phyloP scores from a whole-genome alignment of 2,888 invertebrate genomes.

The Orthosia gothica region DNA sequence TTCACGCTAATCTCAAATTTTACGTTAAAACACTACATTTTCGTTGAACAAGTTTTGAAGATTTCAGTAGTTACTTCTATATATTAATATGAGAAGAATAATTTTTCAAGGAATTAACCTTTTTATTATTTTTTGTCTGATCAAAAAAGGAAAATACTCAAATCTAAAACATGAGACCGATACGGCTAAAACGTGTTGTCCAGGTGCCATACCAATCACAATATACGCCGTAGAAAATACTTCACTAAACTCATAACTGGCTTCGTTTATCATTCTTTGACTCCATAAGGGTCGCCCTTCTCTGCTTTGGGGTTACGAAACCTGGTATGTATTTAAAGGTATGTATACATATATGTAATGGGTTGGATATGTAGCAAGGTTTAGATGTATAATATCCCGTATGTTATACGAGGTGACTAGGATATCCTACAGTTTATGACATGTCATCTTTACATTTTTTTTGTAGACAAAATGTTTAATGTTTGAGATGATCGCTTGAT shows the following conservation, averaged over 20 bases:
- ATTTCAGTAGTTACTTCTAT: no score
- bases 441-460: background rate
- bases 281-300: background rate
- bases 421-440: background rate
- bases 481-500: no score
- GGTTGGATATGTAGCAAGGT: background rate
- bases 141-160: background rate
- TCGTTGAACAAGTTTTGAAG: no score
- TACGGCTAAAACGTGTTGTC: background rate
- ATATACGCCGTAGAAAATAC: background rate
- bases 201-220: background rate
- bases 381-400: background rate
- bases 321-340: background rate
- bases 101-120: no score
- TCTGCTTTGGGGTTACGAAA: constrained; percentile 4
- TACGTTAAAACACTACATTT: background rate
- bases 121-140: background rate
- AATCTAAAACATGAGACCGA: no score
- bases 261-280: constrained; percentile 10
- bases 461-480: no score
- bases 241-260: constrained; percentile 13
- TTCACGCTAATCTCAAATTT: background rate
- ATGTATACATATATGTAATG: background rate
- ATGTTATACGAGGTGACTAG: background rate
- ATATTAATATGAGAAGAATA: no score